These are phyloP conservation scores for Calameuta filiformis DNA, from an alignment of 2,888 invertebrate species.

Conservation along the genomic window DNA sequence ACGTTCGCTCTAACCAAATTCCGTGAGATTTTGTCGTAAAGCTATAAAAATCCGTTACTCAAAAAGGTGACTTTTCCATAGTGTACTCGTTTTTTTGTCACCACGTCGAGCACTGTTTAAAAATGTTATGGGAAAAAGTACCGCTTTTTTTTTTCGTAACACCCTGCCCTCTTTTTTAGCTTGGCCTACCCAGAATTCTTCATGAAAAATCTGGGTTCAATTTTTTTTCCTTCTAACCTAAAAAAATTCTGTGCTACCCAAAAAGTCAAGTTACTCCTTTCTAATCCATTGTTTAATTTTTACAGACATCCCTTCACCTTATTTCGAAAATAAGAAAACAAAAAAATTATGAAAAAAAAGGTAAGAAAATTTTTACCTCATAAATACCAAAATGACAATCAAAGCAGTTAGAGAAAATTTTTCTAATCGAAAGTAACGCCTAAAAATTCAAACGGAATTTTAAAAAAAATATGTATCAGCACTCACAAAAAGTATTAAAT, in stretches of 20 bases:
- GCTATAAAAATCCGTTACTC: constrained; percentile 26
- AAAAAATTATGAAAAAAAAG: neutral
- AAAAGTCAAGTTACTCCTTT: neutral
- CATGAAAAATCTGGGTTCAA: neutral
- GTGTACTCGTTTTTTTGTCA: neutral
- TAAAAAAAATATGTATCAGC: no score
- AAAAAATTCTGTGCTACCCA: neutral
- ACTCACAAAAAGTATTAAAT: neutral
- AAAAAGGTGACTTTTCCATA: constrained; percentile 29
- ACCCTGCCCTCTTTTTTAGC: neutral
- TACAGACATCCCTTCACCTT: neutral
- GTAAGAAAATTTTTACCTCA: neutral
- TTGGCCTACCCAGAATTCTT: neutral
- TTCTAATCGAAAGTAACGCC: neutral
- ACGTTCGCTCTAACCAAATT: neutral
- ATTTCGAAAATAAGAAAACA: neutral
- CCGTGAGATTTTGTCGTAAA: constrained; percentile 1
- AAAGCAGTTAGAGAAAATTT: neutral
- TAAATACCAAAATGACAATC: neutral
- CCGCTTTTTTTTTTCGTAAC: neutral
- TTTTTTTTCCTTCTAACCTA: neutral
- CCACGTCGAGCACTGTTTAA: neutral
- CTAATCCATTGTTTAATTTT: neutral
- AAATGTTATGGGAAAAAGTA: neutral
- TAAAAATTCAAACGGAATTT: neutral